These are phyloP conservation scores for Manis pentadactyla DNA, from an alignment of 2,797 vertebrate species.

Conservation along the genomic window DNA sequence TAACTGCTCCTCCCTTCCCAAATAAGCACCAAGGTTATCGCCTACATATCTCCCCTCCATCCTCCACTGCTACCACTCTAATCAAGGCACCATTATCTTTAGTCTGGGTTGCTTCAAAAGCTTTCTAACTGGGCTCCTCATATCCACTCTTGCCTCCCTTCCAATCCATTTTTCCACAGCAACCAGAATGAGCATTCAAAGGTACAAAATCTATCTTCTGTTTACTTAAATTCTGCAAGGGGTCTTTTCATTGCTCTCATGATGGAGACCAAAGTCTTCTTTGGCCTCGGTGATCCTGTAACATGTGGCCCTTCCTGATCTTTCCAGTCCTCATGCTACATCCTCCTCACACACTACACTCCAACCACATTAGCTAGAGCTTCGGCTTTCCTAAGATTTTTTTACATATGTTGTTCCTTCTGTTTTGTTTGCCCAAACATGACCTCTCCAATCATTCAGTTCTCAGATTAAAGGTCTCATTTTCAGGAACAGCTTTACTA, in stretches of 20 bases:
- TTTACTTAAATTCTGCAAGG: conserved; percentile 20
- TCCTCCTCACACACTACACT: background rate
- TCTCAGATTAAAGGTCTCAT: background rate
- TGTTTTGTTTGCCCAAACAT: background rate
- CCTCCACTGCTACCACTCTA: background rate
- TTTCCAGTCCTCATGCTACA: background rate
- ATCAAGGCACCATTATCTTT: background rate
- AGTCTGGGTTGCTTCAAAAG: background rate
- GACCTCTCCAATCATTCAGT: background rate
- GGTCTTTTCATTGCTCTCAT: background rate
- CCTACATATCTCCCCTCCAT: background rate
- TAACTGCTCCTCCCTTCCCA: background rate
- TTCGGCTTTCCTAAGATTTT: background rate
- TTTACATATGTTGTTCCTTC: background rate
- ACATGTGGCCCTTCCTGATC: background rate
- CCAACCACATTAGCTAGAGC: background rate
- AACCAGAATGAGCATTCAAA: background rate
- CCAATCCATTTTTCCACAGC: background rate
- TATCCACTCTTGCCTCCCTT: background rate
- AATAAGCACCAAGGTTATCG: background rate
- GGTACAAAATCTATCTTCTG: background rate
- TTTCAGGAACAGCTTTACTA: conserved; percentile 7
- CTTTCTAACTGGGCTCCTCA: background rate
- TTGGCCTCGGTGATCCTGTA: background rate
- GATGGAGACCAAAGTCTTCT: background rate